Percentiles rank a stretch among this genome's conserved stretches.
These are phyloP conservation scores for Scolanthus callimorphus DNA, from an alignment of 92 coral and sea anemone species.

Conservation along the genomic window DNA sequence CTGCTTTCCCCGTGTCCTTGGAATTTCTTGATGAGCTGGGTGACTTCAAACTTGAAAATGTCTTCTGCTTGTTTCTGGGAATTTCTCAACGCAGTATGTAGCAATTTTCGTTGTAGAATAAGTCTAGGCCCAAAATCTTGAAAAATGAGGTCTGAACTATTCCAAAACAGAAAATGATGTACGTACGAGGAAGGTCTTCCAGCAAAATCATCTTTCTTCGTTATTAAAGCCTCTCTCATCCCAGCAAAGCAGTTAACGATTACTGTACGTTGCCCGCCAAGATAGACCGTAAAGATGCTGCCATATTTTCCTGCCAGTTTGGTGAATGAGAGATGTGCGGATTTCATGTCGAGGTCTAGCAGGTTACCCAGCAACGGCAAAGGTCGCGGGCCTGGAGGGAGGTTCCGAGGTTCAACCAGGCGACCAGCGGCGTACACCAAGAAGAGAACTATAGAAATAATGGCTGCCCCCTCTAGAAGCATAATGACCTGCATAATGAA, in stretches of 20 bases:
- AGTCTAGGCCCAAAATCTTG: constrained; percentile 53
- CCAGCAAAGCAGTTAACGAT: constrained; percentile 38
- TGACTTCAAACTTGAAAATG: constrained; percentile 31
- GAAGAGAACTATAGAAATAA: not conserved
- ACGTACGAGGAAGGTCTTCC: constrained; percentile 50
- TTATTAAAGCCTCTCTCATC: constrained; percentile 54
- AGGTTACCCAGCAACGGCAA: constrained; percentile 62
- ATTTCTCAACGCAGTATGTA: constrained; percentile 56
- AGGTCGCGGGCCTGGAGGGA: constrained; percentile 61
- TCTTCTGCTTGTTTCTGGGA: constrained; percentile 37
- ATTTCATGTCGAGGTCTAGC: constrained; percentile 33
- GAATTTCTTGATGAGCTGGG: constrained; percentile 28
- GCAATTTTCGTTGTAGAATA: constrained; percentile 45
- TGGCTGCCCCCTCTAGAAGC: constrained; percentile 3
- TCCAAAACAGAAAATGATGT: constrained; percentile 32
- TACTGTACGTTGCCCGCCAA: constrained; percentile 33
- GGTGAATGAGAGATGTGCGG: constrained; percentile 41
- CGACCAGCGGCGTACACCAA: constrained; percentile 1
- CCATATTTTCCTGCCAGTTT: constrained; percentile 44
- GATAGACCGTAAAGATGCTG: constrained; percentile 44
- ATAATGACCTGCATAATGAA: no score
- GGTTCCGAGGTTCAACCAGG: constrained; percentile 6
- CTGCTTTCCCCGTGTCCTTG: constrained; percentile 24
- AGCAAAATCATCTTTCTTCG: constrained; percentile 56
- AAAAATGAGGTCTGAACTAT: constrained; percentile 39